Conservation (phyloP, 2,888 invertebrate genomes). For the Colletes collaris region DNA sequence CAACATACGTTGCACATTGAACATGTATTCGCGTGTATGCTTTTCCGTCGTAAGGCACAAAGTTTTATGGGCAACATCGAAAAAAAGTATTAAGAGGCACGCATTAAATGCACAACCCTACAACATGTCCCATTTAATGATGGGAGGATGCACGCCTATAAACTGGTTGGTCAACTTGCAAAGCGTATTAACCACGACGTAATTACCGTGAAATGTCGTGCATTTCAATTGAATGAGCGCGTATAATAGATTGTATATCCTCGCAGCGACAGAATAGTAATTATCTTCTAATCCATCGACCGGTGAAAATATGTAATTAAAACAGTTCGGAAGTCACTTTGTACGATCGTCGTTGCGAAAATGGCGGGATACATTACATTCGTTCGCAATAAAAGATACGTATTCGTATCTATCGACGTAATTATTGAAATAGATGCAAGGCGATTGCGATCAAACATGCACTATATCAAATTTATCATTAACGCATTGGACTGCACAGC, state of each 20-base stretch:
- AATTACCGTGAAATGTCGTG: constrained; percentile 48
- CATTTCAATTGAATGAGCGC: constrained; percentile 32
- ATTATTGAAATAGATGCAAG: constrained; percentile 31
- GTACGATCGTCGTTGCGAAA: not conserved
- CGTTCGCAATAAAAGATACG: not conserved
- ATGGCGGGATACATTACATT: not conserved
- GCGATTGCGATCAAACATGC: constrained; percentile 10
- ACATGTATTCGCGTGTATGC: no score
- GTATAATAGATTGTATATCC: constrained; percentile 25
- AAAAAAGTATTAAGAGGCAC: constrained; percentile 23
- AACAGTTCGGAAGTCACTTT: not conserved
- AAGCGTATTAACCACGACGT: constrained; percentile 27
- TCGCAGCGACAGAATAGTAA: constrained; percentile 25
- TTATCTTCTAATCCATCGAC: constrained; percentile 31
- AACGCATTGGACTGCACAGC: not conserved
- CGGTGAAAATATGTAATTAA: constrained; percentile 25
- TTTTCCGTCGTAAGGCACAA: no score
- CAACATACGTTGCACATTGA: no score
- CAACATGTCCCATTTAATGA: constrained; percentile 34
- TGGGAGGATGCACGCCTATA: constrained; percentile 34
- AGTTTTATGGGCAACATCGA: constrained; percentile 4
- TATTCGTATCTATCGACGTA: constrained; percentile 7
- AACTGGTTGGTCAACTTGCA: constrained; percentile 30
- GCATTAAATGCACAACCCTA: constrained; percentile 11
- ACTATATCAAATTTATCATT: constrained; percentile 3